Percentiles rank a stretch among this genome's conserved stretches.
These are phyloP conservation scores for Tinea semifulvella DNA, from an alignment of 2,888 invertebrate species.

Conservation along the genomic window DNA sequence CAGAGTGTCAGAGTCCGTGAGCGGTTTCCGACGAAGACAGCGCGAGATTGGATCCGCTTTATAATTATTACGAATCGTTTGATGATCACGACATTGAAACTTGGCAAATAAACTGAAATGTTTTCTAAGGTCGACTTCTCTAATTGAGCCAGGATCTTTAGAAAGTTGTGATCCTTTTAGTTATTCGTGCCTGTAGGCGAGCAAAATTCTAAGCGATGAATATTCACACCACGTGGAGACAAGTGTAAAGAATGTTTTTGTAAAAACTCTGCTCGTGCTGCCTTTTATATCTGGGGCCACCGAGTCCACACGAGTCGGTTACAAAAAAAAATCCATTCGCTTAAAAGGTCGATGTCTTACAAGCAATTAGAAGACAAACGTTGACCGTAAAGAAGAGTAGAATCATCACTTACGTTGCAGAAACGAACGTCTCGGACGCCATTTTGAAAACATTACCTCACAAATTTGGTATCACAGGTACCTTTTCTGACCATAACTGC, in stretches of 20 bases:
- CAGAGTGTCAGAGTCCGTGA: conserved; percentile 11
- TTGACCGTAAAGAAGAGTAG: conserved; percentile 21
- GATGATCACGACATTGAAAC: conserved; percentile 19
- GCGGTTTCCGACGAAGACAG: conserved; percentile 5
- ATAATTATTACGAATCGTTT: conserved; percentile 28
- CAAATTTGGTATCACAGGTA: conserved; percentile 22
- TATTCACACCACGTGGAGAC: too few species aligned
- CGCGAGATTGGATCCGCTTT: conserved; percentile 13
- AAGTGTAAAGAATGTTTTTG: background rate
- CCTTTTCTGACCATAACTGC: conserved; percentile 21
- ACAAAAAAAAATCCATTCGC: conserved; percentile 26
- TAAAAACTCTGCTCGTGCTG: background rate
- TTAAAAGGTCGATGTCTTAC: conserved; percentile 34
- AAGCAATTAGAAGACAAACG: conserved; percentile 34
- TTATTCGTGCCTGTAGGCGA: too few species aligned
- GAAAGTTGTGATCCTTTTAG: background rate
- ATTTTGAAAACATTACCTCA: conserved; percentile 31
- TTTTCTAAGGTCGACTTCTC: conserved; percentile 8
- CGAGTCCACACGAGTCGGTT: background rate
- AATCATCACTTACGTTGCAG: conserved; percentile 18
- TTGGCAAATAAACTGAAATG: conserved; percentile 22
- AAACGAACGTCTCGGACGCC: conserved; percentile 32
- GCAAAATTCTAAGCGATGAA: too few species aligned
- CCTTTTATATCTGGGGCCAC: background rate
- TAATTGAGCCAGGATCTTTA: conserved; percentile 10